Percentiles rank a stretch among this genome's conserved stretches.
Conservation (phyloP, 2,888 invertebrate genomes). For the Oeneis ivallda region DNA sequence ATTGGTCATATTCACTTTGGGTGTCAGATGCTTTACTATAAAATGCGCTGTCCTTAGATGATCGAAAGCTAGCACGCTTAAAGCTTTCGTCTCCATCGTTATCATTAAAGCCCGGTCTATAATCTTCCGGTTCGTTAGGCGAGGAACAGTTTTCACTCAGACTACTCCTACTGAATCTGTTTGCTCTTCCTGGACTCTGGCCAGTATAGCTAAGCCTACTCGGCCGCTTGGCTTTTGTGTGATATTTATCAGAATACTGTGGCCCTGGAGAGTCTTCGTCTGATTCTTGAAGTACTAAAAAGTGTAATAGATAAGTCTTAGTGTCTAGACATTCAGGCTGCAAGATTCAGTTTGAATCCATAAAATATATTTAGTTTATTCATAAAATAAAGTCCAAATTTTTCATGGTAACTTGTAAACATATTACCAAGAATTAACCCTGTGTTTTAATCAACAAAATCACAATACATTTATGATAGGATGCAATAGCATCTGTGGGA, state of each 20-base stretch:
- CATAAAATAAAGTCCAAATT: too few species aligned
- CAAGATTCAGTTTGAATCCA: not conserved
- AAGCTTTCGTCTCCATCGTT: slow-evolving; percentile 54
- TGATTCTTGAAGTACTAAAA: slow-evolving; percentile 61
- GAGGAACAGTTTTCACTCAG: slow-evolving; percentile 74
- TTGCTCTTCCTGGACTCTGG: slow-evolving; percentile 53
- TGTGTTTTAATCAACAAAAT: too few species aligned
- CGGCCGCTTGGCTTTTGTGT: slow-evolving; percentile 46
- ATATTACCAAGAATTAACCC: too few species aligned
- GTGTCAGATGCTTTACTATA: slow-evolving; percentile 53
- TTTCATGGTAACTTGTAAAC: too few species aligned
- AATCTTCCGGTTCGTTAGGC: slow-evolving; percentile 68
- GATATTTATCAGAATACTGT: slow-evolving; percentile 47
- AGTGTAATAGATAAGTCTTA: slow-evolving; percentile 14
- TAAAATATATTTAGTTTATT: too few species aligned
- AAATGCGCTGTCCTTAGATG: slow-evolving; percentile 54
- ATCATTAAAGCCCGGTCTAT: slow-evolving; percentile 58
- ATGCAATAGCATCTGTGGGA: too few species aligned
- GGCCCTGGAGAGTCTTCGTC: slow-evolving; percentile 63
- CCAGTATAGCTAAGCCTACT: slow-evolving; percentile 50
- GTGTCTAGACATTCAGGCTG: not conserved
- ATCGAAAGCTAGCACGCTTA: slow-evolving; percentile 54
- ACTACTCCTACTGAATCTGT: slow-evolving; percentile 65
- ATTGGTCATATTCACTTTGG: slow-evolving; percentile 35
- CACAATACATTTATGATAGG: too few species aligned